Percentiles rank a stretch among this genome's conserved stretches.
phyloP scores from a whole-genome alignment of 2,113 vertebrate species.

The Gracilinanus agilis region DNA sequence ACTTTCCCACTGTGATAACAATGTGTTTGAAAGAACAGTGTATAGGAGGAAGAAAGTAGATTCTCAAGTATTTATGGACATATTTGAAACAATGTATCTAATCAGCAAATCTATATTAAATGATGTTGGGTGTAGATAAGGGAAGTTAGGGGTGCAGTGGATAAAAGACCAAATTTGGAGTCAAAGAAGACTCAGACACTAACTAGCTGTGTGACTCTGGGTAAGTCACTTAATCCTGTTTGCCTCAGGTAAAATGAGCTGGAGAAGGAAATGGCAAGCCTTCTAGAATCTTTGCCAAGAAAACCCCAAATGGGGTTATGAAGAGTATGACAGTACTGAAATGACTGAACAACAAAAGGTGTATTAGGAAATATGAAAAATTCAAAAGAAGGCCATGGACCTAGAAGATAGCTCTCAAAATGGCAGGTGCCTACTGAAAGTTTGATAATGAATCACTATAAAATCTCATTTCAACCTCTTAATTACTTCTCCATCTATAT shows the following conservation, averaged over 20 bases:
- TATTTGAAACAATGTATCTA: not conserved
- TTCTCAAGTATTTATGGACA: not conserved
- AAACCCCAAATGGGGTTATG: no score
- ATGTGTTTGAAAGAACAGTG: not conserved
- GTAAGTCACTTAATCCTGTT: no score
- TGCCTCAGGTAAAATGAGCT: no score
- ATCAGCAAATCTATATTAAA: not conserved
- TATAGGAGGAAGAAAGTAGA: not conserved
- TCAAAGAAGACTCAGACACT: no score
- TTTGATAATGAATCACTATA: not conserved
- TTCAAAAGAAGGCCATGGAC: not conserved
- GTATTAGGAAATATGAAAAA: not conserved
- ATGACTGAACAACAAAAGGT: no score
- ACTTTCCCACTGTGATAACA: not conserved
- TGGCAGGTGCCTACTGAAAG: not conserved
- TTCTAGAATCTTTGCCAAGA: no score
- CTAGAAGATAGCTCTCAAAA: not conserved
- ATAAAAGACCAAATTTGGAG: no score
- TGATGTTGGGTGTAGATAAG: not conserved
- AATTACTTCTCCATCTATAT: not conserved
- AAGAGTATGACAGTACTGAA: no score
- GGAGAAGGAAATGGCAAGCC: no score
- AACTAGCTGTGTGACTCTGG: no score
- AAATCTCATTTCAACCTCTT: not conserved
- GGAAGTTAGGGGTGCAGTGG: no score